These are phyloP conservation scores for Isichthys henryi DNA, from an alignment of 2,113 vertebrate species.

Conservation along the genomic window DNA sequence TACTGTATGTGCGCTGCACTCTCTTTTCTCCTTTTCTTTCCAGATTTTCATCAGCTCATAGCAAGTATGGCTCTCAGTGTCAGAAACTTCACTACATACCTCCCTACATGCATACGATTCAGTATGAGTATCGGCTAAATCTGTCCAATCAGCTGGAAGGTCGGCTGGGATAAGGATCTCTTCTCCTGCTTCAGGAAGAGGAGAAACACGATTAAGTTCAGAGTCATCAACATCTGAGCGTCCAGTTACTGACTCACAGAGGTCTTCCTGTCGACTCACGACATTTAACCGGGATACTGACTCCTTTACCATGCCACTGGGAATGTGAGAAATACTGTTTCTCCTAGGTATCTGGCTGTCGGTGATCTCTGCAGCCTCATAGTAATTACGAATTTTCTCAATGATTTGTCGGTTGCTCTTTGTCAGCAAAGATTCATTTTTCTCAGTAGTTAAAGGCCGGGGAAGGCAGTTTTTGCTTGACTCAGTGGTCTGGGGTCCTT, in stretches of 20 bases:
- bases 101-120: neutral
- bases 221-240: neutral
- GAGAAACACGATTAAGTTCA: constrained; percentile 3
- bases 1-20: neutral
- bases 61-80: constrained; percentile 51
- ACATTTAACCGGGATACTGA: constrained; percentile 56
- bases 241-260: constrained; percentile 29
- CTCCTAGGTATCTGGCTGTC: constrained; percentile 30
- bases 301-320: constrained; percentile 58
- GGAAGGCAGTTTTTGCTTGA: neutral
- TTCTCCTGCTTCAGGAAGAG: neutral
- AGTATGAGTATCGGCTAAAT: neutral
- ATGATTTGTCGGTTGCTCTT: constrained; percentile 61
- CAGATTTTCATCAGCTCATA: constrained; percentile 59
- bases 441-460: neutral
- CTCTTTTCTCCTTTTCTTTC: constrained; percentile 54
- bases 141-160: neutral
- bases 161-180: neutral
- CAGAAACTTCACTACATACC: neutral
- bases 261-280: constrained; percentile 35
- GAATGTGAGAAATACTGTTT: constrained; percentile 61
- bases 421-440: constrained; percentile 26
- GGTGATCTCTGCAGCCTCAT: constrained; percentile 55
- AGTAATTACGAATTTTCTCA: constrained; percentile 69
- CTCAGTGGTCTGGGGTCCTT: neutral